Conservation (phyloP, 2,888 invertebrate genomes). For the Morinoia aosen region DNA sequence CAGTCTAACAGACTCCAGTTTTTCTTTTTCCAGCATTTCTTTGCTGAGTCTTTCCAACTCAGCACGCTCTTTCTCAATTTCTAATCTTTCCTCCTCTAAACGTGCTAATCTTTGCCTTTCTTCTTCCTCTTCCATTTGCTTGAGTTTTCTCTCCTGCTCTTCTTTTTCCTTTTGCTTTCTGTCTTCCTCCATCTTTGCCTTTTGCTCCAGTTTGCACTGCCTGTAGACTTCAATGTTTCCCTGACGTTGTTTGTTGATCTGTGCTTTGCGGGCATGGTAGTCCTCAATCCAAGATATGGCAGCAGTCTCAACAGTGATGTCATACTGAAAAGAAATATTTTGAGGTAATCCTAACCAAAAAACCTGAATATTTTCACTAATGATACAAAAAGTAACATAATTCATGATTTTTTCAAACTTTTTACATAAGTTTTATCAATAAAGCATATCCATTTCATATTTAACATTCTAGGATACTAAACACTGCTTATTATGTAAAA, state of each 20-base stretch:
- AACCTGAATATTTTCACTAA: background rate
- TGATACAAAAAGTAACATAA: background rate
- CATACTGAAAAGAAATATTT: conserved; percentile 59
- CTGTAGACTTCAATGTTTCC: conserved; percentile 62
- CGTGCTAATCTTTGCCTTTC: conserved; percentile 54
- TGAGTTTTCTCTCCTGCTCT: conserved; percentile 47
- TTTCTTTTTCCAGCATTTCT: conserved; percentile 40
- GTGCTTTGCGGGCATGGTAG: conserved; percentile 54
- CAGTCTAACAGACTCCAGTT: conserved; percentile 12
- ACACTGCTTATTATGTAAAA: no score
- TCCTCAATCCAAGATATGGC: conserved; percentile 61
- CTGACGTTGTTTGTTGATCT: conserved; percentile 50
- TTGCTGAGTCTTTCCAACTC: conserved; percentile 27
- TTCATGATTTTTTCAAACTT: background rate
- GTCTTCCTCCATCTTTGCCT: conserved; percentile 60
- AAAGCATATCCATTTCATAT: no score
- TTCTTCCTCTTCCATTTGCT: conserved; percentile 58
- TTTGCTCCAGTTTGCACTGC: conserved; percentile 56
- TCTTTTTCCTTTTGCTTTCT: conserved; percentile 47
- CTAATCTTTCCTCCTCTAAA: conserved; percentile 52
- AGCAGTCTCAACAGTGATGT: conserved; percentile 62
- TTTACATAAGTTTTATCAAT: no score
- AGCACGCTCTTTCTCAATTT: conserved; percentile 49
- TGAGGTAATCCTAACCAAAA: background rate
- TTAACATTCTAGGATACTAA: no score